Evolutionary conservation across 2,888 invertebrate genomes (phyloP), one percentile per base, ranked within the genome.

Genomic region (Helobdella robusta): DNA sequence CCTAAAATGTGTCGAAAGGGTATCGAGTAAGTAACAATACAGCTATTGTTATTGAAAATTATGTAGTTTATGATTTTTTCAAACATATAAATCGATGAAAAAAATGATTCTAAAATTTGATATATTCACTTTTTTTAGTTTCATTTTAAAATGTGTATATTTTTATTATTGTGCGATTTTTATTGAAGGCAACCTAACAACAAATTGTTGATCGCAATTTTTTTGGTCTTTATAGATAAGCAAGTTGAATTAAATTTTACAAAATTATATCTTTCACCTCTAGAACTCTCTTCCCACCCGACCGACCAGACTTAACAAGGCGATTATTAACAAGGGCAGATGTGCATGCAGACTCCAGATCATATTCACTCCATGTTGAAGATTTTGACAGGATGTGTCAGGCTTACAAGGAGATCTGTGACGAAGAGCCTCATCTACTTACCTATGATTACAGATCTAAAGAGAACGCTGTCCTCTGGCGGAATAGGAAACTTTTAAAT

Each of bases 371-470:
- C 60, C 84, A 86, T 0, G 86, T 89, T 65, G 84, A 85, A 65
- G 91, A 94, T 75, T 87, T 89, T 76, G 83, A 85, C 8, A 83
- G 87, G 72, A 77, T 95, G 65, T 87, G 88, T 72, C 82, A 85
- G 71, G 88, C 86, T 1, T 95, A 93, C 77, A 83, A 84, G 72
- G 83, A 85, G 69, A 84, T 89, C 44, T 83, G 89, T 69, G 71
- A 78, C 30, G 69, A 73, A 36, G 70, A 78, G 48, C 76, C 79
- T 5, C 74, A 74, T 8, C 71, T 82, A 4, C 72, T 72, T 58
- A 72, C 74, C 2, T 92, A 87, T 79, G 83, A 91, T 76, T 86
- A 85, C 75, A 84, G 89, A 74, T 84, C 84, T 58, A 75, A 68
- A 18, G 72, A 73, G 52, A 72, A 70, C 66, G 70, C 71, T 2